Evolutionary conservation across 1,140 invertebrate species (phyloP), one percentile per base, ranked within the genome.

Genomic region (Bactericera cockerelli): DNA sequence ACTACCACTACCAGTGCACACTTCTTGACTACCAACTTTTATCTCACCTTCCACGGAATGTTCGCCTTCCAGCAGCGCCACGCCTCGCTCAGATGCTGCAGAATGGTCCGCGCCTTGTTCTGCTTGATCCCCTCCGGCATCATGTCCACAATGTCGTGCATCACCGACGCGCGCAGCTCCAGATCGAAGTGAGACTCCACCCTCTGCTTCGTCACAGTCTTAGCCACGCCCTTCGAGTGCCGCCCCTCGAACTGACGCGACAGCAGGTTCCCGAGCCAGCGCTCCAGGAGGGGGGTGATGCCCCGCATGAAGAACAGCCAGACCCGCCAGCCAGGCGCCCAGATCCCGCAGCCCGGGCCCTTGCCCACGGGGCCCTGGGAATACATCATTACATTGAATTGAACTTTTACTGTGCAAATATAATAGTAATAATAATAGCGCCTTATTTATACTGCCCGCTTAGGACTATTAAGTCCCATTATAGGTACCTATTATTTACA

Each of bases 61-160:
- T 99, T 99, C 0, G 97, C 97, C 70, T 99, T 99, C 97, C 97
- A 99, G 72, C 94, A 99, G 60, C 97, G 75, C 97, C 96, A 99
- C 0, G 97, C 97, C 75, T 99, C 97, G 59, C 92, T 97, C 28
- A 99, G 75, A 81, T 99, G 97, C 70, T 99, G 96, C 63, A 99
- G 75, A 66, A 99, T 99, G 0, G 96, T 98, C 63, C 95, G 80
- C 0, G 97, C 97, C 72, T 99, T 99, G 73, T 99, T 99, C 70
- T 99, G 95, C 69, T 99, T 99, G 66, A 99, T 99, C 63, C 96
- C 96, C 75, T 99, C 96, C 0, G 97, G 97, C 97, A 99, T 99
- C 96, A 99, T 99, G 69, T 99, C 97, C 1, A 99, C 83, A 68
- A 99, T 99, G 70, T 99, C 97, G 74, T 99, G 96, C 97, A 99